These are phyloP conservation scores for Rissa tridactyla DNA, from an alignment of 2,113 vertebrate species.

Conservation along the genomic window DNA sequence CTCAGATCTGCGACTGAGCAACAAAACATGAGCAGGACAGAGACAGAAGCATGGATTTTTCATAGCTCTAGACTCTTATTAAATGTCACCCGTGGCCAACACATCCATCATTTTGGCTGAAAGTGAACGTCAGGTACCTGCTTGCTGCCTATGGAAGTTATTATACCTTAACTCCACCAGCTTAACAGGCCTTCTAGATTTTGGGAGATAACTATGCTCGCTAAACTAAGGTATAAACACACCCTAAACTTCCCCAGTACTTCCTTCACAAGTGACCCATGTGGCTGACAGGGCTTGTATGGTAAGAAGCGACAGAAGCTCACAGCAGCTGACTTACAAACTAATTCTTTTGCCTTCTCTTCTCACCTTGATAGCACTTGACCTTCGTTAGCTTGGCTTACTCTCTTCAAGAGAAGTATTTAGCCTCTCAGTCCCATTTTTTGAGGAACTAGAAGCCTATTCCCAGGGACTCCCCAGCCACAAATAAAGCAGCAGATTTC, in stretches of 20 bases:
- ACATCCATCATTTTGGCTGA: background rate
- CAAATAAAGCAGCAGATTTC: background rate
- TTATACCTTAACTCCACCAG: background rate
- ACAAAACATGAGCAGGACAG: background rate
- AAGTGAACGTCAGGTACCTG: background rate
- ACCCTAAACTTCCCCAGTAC: background rate
- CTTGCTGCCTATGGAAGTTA: background rate
- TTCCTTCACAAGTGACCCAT: background rate
- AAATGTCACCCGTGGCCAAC: background rate
- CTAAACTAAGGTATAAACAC: background rate
- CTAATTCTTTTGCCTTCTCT: background rate
- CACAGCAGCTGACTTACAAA: background rate
- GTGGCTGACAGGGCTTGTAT: background rate
- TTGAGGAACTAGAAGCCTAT: background rate
- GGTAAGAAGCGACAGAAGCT: background rate
- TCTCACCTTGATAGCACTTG: background rate
- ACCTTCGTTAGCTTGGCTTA: background rate
- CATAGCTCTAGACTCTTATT: background rate
- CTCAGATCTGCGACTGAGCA: accelerated
- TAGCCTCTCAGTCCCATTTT: background rate
- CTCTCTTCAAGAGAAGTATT: background rate
- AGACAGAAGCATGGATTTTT: background rate
- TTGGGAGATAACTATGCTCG: background rate
- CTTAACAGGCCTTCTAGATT: background rate
- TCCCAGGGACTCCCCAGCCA: background rate